phyloP scores from a whole-genome alignment of 2,797 vertebrate genomes.

The Aulostomus chinensis region DNA sequence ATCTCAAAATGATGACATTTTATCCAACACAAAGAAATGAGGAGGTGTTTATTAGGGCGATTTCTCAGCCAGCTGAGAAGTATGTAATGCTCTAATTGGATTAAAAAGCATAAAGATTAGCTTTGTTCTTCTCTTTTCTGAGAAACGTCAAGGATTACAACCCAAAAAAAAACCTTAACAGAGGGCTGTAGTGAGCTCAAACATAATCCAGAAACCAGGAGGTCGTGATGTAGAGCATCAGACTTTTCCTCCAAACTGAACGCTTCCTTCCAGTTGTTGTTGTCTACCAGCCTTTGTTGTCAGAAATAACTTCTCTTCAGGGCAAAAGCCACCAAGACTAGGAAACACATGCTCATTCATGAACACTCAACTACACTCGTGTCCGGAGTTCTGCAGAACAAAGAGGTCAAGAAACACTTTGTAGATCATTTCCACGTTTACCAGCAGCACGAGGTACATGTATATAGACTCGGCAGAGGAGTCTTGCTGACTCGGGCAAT shows the following conservation, averaged over 20 bases:
- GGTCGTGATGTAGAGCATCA: slow-evolving; percentile 19
- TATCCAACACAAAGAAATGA: not conserved
- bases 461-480: not conserved
- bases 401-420: slow-evolving; percentile 67
- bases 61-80: not conserved
- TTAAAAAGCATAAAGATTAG: not conserved
- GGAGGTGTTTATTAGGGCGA: not conserved
- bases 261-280: slow-evolving; percentile 72
- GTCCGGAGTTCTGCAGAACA: slow-evolving; percentile 35
- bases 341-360: slow-evolving; percentile 65
- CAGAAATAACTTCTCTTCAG: slow-evolving; percentile 66
- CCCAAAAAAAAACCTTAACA: too few species aligned
- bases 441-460: slow-evolving; percentile 9
- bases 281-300: slow-evolving; percentile 59
- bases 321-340: slow-evolving; percentile 57
- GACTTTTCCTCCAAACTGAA: slow-evolving; percentile 27
- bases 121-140: not conserved
- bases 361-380: slow-evolving; percentile 35
- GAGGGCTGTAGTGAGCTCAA: not conserved
- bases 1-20: not conserved
- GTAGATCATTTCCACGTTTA: slow-evolving; percentile 59
- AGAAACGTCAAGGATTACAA: too few species aligned
- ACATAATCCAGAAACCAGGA: not conserved
- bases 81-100: not conserved
- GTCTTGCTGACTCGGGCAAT: slow-evolving; percentile 11